Base-by-base conservation (phyloP, 1,140 invertebrate species). In the Drosophila ananassae region DNA sequence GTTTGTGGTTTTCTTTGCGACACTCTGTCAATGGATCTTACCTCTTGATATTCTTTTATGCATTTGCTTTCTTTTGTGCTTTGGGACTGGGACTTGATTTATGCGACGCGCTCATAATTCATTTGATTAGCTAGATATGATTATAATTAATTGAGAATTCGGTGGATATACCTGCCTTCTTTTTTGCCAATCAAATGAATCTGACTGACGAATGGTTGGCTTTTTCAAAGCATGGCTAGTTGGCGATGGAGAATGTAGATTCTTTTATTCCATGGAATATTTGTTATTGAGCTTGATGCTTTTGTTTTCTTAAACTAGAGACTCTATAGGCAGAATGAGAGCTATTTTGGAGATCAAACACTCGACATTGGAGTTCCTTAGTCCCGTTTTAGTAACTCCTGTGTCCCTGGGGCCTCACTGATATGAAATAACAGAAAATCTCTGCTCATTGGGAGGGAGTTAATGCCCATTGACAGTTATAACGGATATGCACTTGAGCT, bases 401-500 rank as follows among this genome's bases (percentile, higher is more conserved):
- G 12, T 37, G 1, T 4, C 4, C 10, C 34, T 12, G 10, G 2
- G 34, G 34, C 2, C 34, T 10, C 0, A 37, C 25, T 28, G 25
- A 28, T 28, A 28, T 28, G 25, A 5, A 28, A 28, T 28, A 28
- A 28, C 10, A 12, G 34, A 37, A 32, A n/a, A 37, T 37, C 34
- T 37, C 34, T 44, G 13, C 41, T 17, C 41, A 22, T 5, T 25
- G 2, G 24, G 7, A 59, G 41, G 56, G 52, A 74, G 71, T 75
- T 75, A 80, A 76, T 76, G 55, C 56, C 73, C 46, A 89, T 76
- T 55, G 78, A 87, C 82, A 87, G 82, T 89, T 89, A 76, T 87
- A 87, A 89, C 82, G 82, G 82, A 82, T 67, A 52, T 87, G 83
- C 82, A 87, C 71, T 89, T 89, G 41, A 41, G 39, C 39, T 13